phyloP scores from a whole-genome alignment of 2,888 invertebrate genomes.

The Drosophila basisetae region DNA sequence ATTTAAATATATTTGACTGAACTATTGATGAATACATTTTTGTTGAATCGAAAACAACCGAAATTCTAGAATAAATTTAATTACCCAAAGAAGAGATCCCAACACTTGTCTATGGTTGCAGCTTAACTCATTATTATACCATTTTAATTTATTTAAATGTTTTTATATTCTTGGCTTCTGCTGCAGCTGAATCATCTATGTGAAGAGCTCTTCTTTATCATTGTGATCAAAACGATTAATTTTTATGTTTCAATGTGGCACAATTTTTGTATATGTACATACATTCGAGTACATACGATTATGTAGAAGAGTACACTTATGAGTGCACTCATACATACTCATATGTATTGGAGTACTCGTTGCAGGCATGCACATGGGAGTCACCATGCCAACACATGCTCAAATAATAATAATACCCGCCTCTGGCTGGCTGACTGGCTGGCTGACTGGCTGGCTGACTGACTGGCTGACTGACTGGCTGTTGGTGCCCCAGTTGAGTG shows the following conservation, averaged over 20 bases:
- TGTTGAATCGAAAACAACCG: slow-evolving; percentile 12
- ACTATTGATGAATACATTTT: slow-evolving; percentile 10
- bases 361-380: slow-evolving; percentile 22
- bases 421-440: slow-evolving; percentile 29
- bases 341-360: slow-evolving; percentile 18
- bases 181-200: slow-evolving; percentile 63
- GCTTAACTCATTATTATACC: slow-evolving; percentile 27
- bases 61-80: slow-evolving; percentile 22
- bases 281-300: slow-evolving; percentile 11
- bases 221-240: slow-evolving; percentile 66
- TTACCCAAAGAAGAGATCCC: slow-evolving; percentile 18
- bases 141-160: slow-evolving; percentile 24
- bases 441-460: slow-evolving; percentile 21
- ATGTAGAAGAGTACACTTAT: slow-evolving; percentile 8
- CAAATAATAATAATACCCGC: slow-evolving; percentile 64
- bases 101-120: slow-evolving; percentile 15
- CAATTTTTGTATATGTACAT: slow-evolving; percentile 30
- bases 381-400: slow-evolving; percentile 43
- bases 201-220: slow-evolving; percentile 57
- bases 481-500: slow-evolving; percentile 49
- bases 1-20: neutral
- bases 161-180: slow-evolving; percentile 15
- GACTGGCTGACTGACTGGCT: neutral
- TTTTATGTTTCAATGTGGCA: slow-evolving; percentile 59
- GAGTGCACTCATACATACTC: slow-evolving; percentile 11